Conservation (phyloP, 2,797 vertebrate genomes). For the Chloroceryle inda region DNA sequence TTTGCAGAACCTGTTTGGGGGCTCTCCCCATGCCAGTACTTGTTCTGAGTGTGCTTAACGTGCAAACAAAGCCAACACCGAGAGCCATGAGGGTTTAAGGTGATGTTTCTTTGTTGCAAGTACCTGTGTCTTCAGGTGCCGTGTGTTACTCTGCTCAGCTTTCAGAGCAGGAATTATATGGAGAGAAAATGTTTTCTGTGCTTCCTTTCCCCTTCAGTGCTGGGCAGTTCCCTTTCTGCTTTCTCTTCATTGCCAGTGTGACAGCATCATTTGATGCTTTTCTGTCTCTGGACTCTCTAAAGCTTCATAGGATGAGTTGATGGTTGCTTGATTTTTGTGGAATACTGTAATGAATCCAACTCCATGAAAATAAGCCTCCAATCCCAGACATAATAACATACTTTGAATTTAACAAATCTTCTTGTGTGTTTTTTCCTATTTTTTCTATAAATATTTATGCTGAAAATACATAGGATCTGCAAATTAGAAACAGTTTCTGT, state of each 20-base stretch:
- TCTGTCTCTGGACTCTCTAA: neutral
- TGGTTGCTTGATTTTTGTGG: neutral
- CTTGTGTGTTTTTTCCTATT: neutral
- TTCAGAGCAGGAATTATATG: neutral
- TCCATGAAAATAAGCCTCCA: neutral
- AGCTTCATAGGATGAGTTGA: neutral
- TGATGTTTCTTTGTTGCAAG: neutral
- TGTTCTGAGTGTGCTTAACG: neutral
- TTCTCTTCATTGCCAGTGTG: neutral
- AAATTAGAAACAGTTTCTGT: neutral
- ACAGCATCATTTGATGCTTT: neutral
- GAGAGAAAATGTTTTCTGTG: neutral
- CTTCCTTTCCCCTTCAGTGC: neutral
- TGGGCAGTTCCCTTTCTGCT: neutral
- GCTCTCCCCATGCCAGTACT: constrained; percentile 16
- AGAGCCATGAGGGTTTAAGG: neutral
- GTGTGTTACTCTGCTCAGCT: neutral
- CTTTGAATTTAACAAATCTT: neutral
- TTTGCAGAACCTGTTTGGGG: constrained; percentile 42
- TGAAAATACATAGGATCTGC: neutral
- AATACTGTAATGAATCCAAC: neutral
- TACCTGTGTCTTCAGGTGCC: neutral
- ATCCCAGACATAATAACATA: neutral
- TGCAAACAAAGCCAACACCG: neutral
- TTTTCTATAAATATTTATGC: neutral